Percentiles rank a stretch among this genome's conserved stretches.
Evolutionary conservation across 2,888 invertebrate genomes (phyloP).

Genomic region (Steromphala cineraria): DNA sequence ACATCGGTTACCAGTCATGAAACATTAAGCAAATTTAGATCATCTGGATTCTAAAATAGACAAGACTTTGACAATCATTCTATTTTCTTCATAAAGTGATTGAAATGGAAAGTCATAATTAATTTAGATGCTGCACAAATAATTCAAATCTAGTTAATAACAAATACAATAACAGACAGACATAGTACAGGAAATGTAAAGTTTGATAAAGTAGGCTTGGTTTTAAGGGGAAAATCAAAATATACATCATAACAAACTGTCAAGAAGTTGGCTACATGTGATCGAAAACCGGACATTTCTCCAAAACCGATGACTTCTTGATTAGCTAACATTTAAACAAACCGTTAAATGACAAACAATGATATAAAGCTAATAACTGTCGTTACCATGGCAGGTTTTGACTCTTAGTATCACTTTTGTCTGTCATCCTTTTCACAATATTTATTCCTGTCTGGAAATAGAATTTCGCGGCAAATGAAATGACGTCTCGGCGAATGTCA

Average conservation of each 20-base stretch:
- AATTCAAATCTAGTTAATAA: no score
- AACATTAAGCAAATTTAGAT: no score
- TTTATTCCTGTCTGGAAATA: neutral
- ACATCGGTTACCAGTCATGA: no score
- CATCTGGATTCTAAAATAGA: no score
- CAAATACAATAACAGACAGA: no score
- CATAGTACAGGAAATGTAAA: no score
- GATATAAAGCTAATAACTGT: neutral
- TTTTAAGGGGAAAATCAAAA: no score
- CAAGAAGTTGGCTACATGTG: neutral
- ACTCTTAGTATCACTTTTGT: constrained; percentile 9
- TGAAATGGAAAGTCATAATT: neutral
- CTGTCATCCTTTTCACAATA: constrained; percentile 36
- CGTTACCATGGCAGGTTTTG: constrained; percentile 59
- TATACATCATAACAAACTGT: neutral
- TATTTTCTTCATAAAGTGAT: neutral
- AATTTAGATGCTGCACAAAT: no score
- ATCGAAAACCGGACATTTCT: neutral
- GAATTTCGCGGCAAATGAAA: constrained; percentile 48
- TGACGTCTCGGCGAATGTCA: constrained; percentile 38
- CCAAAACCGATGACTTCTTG: neutral
- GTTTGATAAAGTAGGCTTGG: no score
- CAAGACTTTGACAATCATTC: no score
- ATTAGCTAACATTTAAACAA: neutral
- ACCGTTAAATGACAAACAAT: neutral